Conservation (phyloP, 2,113 vertebrate species). For the Trochalopteron elliotii region DNA sequence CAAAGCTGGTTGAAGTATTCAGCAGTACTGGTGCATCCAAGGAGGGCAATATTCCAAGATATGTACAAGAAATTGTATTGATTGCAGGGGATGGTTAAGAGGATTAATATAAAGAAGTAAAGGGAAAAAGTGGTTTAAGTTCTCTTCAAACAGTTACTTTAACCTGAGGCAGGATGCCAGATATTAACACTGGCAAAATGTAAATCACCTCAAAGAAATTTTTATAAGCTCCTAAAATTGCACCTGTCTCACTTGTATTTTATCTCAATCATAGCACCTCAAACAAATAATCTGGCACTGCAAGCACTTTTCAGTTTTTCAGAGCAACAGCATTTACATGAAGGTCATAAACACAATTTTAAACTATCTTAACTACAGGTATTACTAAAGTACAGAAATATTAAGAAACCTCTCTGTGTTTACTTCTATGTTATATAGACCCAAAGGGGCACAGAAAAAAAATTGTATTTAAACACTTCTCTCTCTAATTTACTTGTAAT, state of each 20-base stretch:
- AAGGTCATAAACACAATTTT: neutral
- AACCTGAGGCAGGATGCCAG: neutral
- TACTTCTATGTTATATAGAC: neutral
- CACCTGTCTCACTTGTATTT: neutral
- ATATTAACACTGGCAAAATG: neutral
- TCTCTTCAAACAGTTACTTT: neutral
- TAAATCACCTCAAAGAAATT: slow-evolving; percentile 2
- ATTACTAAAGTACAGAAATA: neutral
- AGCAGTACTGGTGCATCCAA: neutral
- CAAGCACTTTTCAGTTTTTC: neutral
- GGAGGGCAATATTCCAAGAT: neutral
- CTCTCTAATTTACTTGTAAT: neutral
- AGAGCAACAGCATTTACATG: neutral
- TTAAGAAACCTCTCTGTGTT: neutral
- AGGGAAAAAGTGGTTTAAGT: neutral
- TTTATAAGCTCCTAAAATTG: neutral
- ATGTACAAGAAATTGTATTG: neutral
- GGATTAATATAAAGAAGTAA: neutral
- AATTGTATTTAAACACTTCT: neutral
- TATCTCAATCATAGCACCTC: neutral
- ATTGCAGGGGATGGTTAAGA: neutral
- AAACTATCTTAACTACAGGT: neutral
- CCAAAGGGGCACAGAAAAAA: neutral
- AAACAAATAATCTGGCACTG: neutral
- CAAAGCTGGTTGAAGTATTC: neutral